These are phyloP conservation scores for Ctenicera cuprea DNA, from an alignment of 2,888 invertebrate species.

Conservation along the genomic window DNA sequence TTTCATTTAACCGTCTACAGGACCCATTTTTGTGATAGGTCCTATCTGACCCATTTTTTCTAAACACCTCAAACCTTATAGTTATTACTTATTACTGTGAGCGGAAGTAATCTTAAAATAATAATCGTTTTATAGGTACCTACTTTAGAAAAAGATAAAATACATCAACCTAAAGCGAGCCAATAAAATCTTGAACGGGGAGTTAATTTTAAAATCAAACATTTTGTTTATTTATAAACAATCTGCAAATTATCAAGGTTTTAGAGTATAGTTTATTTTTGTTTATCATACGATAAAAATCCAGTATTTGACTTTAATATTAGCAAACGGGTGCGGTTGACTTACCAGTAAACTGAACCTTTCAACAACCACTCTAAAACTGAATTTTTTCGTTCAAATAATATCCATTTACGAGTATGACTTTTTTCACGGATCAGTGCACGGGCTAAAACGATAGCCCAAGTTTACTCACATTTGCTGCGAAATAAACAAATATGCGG, in stretches of 20 bases:
- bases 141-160: not conserved
- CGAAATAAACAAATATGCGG: slow-evolving; percentile 1
- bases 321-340: slow-evolving; percentile 5
- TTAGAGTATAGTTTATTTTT: not conserved
- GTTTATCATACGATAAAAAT: not conserved
- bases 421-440: slow-evolving; percentile 39
- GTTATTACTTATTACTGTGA: too few species aligned
- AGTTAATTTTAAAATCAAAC: slow-evolving; percentile 5
- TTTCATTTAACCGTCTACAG: slow-evolving; percentile 18
- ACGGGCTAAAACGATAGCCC: slow-evolving; percentile 18
- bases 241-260: slow-evolving; percentile 14
- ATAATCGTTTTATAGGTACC: not conserved
- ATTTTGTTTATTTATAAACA: slow-evolving; percentile 3
- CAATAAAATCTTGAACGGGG: slow-evolving; percentile 1
- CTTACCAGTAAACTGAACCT: not conserved
- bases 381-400: slow-evolving; percentile 19
- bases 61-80: not conserved
- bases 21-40: not conserved
- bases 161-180: not conserved
- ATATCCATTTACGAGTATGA: slow-evolving; percentile 30
- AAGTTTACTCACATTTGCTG: slow-evolving; percentile 24
- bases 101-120: slow-evolving; percentile 15
- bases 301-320: not conserved
- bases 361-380: slow-evolving; percentile 1
- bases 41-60: slow-evolving; percentile 15